Evolutionary conservation across 2,888 invertebrate species (phyloP), one percentile per base, ranked within the genome.

Genomic region (Melanostoma scalare): DNA sequence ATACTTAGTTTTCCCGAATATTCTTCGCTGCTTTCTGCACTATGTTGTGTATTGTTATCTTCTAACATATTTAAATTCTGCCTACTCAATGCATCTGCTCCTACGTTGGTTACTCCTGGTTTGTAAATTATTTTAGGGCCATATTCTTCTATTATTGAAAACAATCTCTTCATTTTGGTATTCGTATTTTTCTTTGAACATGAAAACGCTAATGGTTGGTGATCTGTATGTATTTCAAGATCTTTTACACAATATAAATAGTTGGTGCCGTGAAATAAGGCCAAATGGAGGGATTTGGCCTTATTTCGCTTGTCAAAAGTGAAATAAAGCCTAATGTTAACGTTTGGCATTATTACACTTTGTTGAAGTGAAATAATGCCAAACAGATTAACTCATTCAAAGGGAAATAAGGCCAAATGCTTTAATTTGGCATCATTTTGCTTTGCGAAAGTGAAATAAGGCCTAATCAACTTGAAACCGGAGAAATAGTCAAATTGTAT

Each of bases 141-240:
- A 50, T 84, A 89, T 69, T 89, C 89, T 72, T 87, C 87, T 86
- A 88, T 60, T 20, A 80, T n/a, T 9, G 76, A 50, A 6, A 87
- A 76, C 90, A 90, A 91, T 4, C 90, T 60, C n/a, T 88, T 89
- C 10, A 90, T 82, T 85, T 90, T 88, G 0, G 89, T 88, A 50
- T 88, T 89, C 0, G 90, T 90, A 48, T 86, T 85, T 56, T 71
- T 56, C 2, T 48, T 6, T 31, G 80, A 76, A 20, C 85, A 10
- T 9, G 80, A 52, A 63, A 85, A 85, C 6, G 79, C 72, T 10
- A 86, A 33, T 8, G 85, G 81, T 68, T 74, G 86, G 68, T 86
- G 85, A 48, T 86, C 86, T 9, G 86, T 80, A 44, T 78, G 72
- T n/a, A 87, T 86, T 67, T 86, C 81, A 2, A 86, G 35, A 55